Percentiles rank a stretch among this genome's conserved stretches.
Conservation (phyloP, 2,888 invertebrate species). For the Idaea dimidiata region DNA sequence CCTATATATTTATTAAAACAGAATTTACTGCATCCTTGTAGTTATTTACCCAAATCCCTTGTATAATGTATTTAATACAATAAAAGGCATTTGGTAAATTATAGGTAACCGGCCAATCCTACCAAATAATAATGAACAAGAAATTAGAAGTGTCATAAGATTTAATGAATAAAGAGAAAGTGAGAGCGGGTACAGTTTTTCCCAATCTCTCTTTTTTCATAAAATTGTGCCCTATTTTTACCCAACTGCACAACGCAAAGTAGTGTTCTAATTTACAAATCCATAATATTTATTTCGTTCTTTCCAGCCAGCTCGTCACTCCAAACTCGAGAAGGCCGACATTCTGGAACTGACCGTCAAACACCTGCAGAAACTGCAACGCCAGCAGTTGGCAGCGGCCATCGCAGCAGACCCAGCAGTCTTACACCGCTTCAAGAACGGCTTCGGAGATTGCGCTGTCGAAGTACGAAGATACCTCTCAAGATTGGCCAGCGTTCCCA, state of each 20-base stretch:
- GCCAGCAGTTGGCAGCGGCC: constrained; percentile 91
- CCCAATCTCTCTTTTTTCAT: not conserved
- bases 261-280: no score
- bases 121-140: not conserved
- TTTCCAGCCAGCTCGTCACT: constrained; percentile 93
- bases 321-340: constrained; percentile 97
- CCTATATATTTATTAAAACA: no score
- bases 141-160: not conserved
- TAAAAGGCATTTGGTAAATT: no score
- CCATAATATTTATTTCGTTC: constrained; percentile 31
- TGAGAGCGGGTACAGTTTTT: not conserved
- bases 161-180: no score
- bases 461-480: constrained; percentile 88
- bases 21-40: no score
- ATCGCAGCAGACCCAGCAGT: constrained; percentile 92
- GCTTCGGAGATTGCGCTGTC: constrained; percentile 93
- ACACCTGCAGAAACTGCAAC: constrained; percentile 93
- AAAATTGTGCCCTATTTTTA: not conserved
- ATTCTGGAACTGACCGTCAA: constrained; percentile 97
- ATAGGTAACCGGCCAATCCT: no score
- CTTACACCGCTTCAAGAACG: constrained; percentile 91
- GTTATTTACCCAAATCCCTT: no score
- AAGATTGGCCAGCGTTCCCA: constrained; percentile 83
- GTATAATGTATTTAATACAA: no score
- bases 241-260: no score